A percentile compares a stretch with the other conserved stretches of the same genome.
These are phyloP conservation scores for Bradysia coprophila DNA, from an alignment of 1,140 invertebrate genomes.

Conservation along the genomic window DNA sequence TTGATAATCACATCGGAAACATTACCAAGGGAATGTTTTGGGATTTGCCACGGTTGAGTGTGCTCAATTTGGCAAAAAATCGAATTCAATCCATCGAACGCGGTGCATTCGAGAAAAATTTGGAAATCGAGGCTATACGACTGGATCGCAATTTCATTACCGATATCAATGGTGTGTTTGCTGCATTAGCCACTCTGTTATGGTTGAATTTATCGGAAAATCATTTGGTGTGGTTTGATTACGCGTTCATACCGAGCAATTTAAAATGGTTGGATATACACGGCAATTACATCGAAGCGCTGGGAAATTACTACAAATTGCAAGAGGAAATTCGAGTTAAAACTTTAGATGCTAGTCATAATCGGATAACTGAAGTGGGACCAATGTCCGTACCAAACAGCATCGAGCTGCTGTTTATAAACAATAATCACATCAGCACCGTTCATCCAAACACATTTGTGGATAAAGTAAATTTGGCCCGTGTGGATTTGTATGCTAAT, in stretches of 20 bases:
- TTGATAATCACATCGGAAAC: slow-evolving; percentile 74
- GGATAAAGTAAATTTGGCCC: slow-evolving; percentile 61
- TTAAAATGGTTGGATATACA: slow-evolving; percentile 82
- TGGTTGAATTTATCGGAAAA: slow-evolving; percentile 84
- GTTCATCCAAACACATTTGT: slow-evolving; percentile 71
- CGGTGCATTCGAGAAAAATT: slow-evolving; percentile 62
- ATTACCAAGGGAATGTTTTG: slow-evolving; percentile 68
- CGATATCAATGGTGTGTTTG: slow-evolving; percentile 73
- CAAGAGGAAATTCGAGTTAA: slow-evolving; percentile 60
- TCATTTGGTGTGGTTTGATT: slow-evolving; percentile 80
- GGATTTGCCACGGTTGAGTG: slow-evolving; percentile 63
- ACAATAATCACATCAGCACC: slow-evolving; percentile 67
- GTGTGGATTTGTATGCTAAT: slow-evolving; percentile 80
- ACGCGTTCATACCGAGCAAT: slow-evolving; percentile 69
- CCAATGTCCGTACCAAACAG: slow-evolving; percentile 72
- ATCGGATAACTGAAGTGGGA: slow-evolving; percentile 59
- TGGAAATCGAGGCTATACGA: slow-evolving; percentile 60
- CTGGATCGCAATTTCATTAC: slow-evolving; percentile 72
- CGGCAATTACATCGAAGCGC: slow-evolving; percentile 66
- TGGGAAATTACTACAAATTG: slow-evolving; percentile 72
- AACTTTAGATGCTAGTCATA: slow-evolving; percentile 73
- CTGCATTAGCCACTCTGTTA: slow-evolving; percentile 54
- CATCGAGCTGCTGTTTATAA: slow-evolving; percentile 72
- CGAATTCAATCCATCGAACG: slow-evolving; percentile 66
- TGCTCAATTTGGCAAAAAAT: slow-evolving; percentile 72